Conservation (phyloP, 2,888 invertebrate species). For the Autographa pulchrina region DNA sequence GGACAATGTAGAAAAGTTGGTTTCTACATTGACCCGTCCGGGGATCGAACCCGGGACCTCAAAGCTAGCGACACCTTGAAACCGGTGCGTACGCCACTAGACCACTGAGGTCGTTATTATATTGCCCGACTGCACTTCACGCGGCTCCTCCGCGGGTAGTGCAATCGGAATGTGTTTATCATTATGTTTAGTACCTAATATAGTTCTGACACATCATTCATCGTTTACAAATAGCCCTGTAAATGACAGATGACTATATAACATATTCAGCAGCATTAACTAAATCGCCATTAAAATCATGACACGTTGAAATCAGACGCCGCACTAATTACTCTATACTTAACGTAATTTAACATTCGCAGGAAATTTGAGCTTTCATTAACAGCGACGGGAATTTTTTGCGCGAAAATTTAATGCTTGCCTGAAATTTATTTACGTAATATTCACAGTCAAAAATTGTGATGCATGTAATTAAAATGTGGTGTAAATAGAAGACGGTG, state of each 20-base stretch:
- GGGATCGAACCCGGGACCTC: too few relatives aligned
- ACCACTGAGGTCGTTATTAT: too few relatives aligned
- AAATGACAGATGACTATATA: neutral
- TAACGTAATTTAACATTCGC: conserved; percentile 60
- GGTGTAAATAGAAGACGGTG: neutral
- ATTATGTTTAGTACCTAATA: neutral
- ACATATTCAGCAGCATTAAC: neutral
- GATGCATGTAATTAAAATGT: conserved; percentile 4
- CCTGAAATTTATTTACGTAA: conserved; percentile 26
- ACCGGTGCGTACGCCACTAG: too few relatives aligned
- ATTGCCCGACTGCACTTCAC: too few relatives aligned
- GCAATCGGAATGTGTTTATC: too few relatives aligned
- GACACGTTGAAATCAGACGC: conserved; percentile 45
- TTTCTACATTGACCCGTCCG: too few relatives aligned
- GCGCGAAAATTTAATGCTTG: conserved; percentile 56
- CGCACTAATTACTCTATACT: conserved; percentile 60
- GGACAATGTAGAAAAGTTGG: too few relatives aligned
- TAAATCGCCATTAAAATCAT: conserved; percentile 38
- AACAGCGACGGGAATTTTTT: conserved; percentile 56
- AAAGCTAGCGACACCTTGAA: too few relatives aligned
- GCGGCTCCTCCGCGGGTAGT: too few relatives aligned
- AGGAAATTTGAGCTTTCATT: conserved; percentile 63
- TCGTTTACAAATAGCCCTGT: neutral
- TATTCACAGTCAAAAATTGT: conserved; percentile 23
- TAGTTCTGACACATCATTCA: neutral